Evolutionary conservation across 2,113 vertebrate genomes (phyloP).

Genomic region (Halichoerus grypus): DNA sequence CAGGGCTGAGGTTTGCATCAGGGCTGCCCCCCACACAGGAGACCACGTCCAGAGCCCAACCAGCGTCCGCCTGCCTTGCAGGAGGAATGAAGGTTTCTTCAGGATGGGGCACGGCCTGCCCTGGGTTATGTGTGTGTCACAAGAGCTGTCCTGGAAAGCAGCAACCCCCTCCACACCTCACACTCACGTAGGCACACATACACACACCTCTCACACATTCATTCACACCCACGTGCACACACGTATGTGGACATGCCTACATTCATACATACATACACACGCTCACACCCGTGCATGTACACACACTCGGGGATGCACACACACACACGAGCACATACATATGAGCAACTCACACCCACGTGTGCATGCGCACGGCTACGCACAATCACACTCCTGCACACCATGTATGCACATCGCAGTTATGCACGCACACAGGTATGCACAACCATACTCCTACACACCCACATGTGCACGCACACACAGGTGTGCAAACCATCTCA

Average conservation of each 20-base stretch:
- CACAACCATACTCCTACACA: not conserved
- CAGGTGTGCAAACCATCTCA: too few relatives aligned
- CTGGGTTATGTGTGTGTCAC: fast-evolving
- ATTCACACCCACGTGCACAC: too few relatives aligned
- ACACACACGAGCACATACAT: fast-evolving
- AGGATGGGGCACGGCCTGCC: not conserved
- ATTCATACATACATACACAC: too few relatives aligned
- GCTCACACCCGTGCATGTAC: too few relatives aligned
- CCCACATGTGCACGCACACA: fast-evolving
- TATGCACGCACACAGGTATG: not conserved
- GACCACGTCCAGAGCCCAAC: fast-evolving
- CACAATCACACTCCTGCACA: not conserved
- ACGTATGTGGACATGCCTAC: fast-evolving
- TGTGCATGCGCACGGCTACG: not conserved
- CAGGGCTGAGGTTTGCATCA: not conserved
- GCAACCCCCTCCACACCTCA: not conserved
- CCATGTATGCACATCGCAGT: too few relatives aligned
- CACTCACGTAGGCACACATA: fast-evolving
- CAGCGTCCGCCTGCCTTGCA: fast-evolving
- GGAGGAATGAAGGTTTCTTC: fast-evolving
- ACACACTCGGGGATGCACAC: not conserved
- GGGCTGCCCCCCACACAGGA: not conserved
- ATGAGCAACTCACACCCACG: not conserved
- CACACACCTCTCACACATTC: not conserved
- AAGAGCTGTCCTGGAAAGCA: not conserved